These are phyloP conservation scores for Drosophila stalkeri DNA, from an alignment of 2,888 invertebrate species.

Conservation along the genomic window DNA sequence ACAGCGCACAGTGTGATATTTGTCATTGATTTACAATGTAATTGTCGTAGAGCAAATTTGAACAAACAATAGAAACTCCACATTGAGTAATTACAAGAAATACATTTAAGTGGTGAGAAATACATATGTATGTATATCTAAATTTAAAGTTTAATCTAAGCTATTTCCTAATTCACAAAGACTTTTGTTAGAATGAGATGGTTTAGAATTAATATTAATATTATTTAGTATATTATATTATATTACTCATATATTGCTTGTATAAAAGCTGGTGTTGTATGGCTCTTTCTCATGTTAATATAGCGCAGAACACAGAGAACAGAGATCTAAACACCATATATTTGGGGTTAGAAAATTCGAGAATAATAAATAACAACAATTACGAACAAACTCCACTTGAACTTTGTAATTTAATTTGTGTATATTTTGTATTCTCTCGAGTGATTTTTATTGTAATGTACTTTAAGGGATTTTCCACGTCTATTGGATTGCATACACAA, in stretches of 20 bases:
- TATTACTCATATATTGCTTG: too few relatives aligned
- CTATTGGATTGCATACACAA: conserved; percentile 28
- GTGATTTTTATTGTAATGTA: conserved; percentile 30
- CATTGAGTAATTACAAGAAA: neutral
- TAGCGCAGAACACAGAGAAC: neutral
- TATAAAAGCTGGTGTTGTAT: too few relatives aligned
- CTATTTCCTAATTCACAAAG: neutral
- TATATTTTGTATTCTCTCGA: conserved; percentile 15
- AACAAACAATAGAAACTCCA: neutral
- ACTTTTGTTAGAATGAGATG: too few relatives aligned
- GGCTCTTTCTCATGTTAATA: neutral
- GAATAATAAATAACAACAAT: conserved; percentile 18
- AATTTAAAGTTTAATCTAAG: neutral
- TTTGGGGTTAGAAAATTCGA: conserved; percentile 7
- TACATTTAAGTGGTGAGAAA: neutral
- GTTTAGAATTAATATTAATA: too few relatives aligned
- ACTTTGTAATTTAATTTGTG: conserved; percentile 32
- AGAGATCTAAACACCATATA: neutral
- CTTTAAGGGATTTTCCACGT: conserved; percentile 31
- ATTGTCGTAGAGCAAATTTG: neutral
- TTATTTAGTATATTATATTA: too few relatives aligned
- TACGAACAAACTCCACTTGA: conserved; percentile 36
- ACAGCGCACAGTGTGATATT: conserved; percentile 36
- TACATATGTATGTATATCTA: too few relatives aligned
- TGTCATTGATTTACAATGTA: conserved; percentile 3